Evolutionary conservation across 2,888 invertebrate species (phyloP), one percentile per base, ranked within the genome.

Genomic region (Thymelicus sylvestris): DNA sequence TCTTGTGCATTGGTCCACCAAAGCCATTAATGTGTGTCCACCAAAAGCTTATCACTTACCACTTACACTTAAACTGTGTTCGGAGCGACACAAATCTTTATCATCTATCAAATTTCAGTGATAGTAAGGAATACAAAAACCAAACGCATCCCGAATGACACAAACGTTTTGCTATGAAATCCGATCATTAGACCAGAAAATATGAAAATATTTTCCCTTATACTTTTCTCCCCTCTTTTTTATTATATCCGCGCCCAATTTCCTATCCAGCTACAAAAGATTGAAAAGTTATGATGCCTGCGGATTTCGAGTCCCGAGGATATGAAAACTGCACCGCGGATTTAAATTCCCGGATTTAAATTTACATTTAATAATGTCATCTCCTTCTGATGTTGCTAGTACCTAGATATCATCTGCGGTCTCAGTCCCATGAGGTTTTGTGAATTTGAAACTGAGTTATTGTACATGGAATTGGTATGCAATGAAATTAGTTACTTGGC

Each of bases 191-290:
- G 44, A 44, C 31, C 31, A 38, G 64, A 64, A 59, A 59, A 59
- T 59, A 59, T 55, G 55, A 57, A 57, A 69, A 69, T 64, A 69
- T 69, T 60, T 71, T 39, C 65, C 41, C 39, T 13, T 12, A 15
- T 60, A 70, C 50, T 69, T 63, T 47, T 31, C 24, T 50, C 50
- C n/a, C 39, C 60, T 63, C 31, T 65, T 69, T 69, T 66, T 66
- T 50, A 67, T 60, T 55, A 66, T 44, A 71, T 55, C 70, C 70
- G 70, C 66, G 60, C 66, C 70, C 70, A 71, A 71, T 71, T 71
- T 71, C 70, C 70, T 44, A 71, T 66, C 52, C 47, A n/a, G 44
- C 44, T 71, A 71, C 60, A 62, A 66, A 61, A 66, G 61, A 71
- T 71, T 66, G 66, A 71, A 71, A 71, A 71, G 61, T 71, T 66